These are phyloP conservation scores for Alcedo quadribrachys DNA, from an alignment of 2,797 vertebrate genomes.

Conservation along the genomic window DNA sequence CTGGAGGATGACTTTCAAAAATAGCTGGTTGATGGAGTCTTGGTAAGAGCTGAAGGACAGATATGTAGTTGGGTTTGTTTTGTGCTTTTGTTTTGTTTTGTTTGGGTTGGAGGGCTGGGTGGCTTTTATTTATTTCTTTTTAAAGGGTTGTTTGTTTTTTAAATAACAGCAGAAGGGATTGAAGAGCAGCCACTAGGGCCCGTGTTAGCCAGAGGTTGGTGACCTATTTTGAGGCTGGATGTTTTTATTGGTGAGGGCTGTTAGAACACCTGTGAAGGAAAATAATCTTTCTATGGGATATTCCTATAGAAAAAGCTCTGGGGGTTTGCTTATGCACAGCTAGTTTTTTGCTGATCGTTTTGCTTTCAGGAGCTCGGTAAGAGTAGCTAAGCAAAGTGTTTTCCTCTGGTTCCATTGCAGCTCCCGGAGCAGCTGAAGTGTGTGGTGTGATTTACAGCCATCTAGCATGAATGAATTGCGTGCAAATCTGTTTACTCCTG, in stretches of 20 bases:
- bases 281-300: background rate
- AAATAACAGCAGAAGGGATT: background rate
- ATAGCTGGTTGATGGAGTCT: background rate
- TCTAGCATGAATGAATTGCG: conserved; percentile 63
- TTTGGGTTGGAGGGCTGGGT: too few species aligned
- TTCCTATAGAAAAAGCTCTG: background rate
- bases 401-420: conserved; percentile 1
- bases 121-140: background rate
- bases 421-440: conserved; percentile 18
- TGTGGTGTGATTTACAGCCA: conserved; percentile 36
- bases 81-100: too few species aligned
- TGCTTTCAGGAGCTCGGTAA: background rate
- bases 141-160: background rate
- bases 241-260: conserved; percentile 1
- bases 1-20: background rate
- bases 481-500: conserved; percentile 68
- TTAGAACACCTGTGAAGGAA: background rate
- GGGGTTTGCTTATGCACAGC: conserved; percentile 33
- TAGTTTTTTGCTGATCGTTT: background rate
- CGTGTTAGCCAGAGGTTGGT: background rate
- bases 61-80: background rate
- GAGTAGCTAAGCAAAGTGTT: background rate
- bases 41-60: background rate
- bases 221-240: conserved; percentile 6
- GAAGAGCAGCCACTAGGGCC: background rate